A percentile compares a stretch with the other conserved stretches of the same genome.
Conservation (phyloP, 2,888 invertebrate genomes). For the Ganaspis brasiliensis region DNA sequence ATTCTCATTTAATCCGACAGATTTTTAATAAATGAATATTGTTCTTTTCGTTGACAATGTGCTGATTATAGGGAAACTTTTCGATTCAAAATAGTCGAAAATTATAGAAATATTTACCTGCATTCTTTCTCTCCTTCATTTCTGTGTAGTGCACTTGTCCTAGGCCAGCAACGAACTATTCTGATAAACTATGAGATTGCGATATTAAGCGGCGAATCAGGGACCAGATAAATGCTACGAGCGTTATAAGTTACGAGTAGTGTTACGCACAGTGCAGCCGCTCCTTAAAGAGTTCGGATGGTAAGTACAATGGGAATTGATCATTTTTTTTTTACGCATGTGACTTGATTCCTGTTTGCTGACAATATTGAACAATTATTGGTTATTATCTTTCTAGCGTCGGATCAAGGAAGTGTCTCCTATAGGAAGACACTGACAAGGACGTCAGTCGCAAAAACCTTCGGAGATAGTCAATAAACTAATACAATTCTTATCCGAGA, state of each 20-base stretch:
- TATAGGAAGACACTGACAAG: constrained; percentile 56
- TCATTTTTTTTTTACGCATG: constrained; percentile 46
- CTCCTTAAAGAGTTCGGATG: constrained; percentile 54
- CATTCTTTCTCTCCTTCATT: constrained; percentile 47
- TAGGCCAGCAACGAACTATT: constrained; percentile 55
- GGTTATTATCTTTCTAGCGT: constrained; percentile 43
- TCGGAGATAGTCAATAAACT: constrained; percentile 25
- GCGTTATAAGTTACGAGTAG: constrained; percentile 49
- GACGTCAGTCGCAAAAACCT: constrained; percentile 43
- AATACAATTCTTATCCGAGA: constrained; percentile 17
- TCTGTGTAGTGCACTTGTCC: constrained; percentile 49
- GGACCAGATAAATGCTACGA: constrained; percentile 54
- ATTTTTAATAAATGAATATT: too few species aligned
- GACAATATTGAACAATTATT: constrained; percentile 56
- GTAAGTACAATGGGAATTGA: constrained; percentile 48
- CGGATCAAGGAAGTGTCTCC: constrained; percentile 51
- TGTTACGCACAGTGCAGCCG: constrained; percentile 57
- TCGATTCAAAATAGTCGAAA: too few species aligned
- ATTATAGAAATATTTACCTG: constrained; percentile 49
- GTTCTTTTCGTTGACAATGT: too few species aligned
- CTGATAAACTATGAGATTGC: constrained; percentile 59
- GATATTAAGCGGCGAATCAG: constrained; percentile 53
- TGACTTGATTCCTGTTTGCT: constrained; percentile 49
- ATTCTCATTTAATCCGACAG: too few species aligned
- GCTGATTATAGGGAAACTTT: too few species aligned